These are phyloP conservation scores for Heterotis niloticus DNA, from an alignment of 2,113 vertebrate species.

Conservation along the genomic window DNA sequence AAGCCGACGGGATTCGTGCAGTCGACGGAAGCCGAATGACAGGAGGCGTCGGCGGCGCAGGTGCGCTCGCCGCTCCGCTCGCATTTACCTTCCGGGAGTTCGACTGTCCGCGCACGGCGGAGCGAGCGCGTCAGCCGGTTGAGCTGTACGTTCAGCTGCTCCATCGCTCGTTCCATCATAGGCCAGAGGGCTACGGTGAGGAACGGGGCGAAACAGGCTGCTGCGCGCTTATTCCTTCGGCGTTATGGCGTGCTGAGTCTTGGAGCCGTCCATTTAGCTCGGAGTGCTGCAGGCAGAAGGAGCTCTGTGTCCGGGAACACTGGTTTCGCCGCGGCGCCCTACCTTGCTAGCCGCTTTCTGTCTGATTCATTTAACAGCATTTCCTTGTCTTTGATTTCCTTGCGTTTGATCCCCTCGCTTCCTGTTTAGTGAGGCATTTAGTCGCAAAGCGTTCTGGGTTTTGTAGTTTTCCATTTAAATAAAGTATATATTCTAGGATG, in stretches of 20 bases:
- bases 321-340: neutral
- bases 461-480: constrained; percentile 47
- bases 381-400: constrained; percentile 32
- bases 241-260: neutral
- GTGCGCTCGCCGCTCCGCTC: too few relatives aligned
- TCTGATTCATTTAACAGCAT: constrained; percentile 35
- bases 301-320: neutral
- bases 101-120: constrained; percentile 91
- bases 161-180: constrained; percentile 99
- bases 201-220: constrained; percentile 31
- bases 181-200: constrained; percentile 36
- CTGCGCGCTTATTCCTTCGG: constrained; percentile 19
- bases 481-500: neutral
- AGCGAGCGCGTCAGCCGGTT: constrained; percentile 88
- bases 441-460: constrained; percentile 56
- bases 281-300: neutral
- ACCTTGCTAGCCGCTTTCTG: neutral
- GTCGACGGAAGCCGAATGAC: too few relatives aligned
- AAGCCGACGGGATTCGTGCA: too few relatives aligned
- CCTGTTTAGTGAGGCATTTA: constrained; percentile 57
- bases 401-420: constrained; percentile 42
- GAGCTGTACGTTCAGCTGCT: constrained; percentile 82
- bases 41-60: too few relatives aligned
- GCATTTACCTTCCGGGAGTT: constrained; percentile 84
- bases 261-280: constrained; percentile 46